These are phyloP conservation scores for Geococcyx californianus DNA, from an alignment of 2,113 vertebrate species.

Conservation along the genomic window DNA sequence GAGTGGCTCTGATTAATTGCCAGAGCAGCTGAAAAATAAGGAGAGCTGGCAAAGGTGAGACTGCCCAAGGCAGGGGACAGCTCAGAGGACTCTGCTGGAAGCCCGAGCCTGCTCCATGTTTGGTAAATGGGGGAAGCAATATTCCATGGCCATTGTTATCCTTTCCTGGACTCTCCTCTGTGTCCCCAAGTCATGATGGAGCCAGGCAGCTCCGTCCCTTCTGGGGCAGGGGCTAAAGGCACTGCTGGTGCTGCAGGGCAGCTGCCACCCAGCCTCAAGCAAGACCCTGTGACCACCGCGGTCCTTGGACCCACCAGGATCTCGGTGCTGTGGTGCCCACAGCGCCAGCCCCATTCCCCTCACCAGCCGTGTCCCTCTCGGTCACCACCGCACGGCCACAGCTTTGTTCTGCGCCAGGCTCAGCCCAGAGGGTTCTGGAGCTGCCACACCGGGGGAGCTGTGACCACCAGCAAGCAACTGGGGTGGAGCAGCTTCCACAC, in stretches of 20 bases:
- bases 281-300: accelerated
- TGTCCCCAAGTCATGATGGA: accelerated
- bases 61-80: not conserved
- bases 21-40: constrained; percentile 37
- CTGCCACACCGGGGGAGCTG: not conserved
- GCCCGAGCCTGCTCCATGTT: not conserved
- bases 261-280: too few relatives aligned
- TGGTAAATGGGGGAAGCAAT: accelerated
- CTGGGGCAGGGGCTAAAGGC: not conserved
- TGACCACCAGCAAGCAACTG: not conserved
- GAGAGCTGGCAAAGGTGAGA: not conserved
- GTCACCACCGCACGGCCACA: not conserved
- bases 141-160: accelerated
- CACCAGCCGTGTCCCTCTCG: not conserved
- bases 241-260: not conserved
- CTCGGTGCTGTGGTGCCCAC: accelerated
- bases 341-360: accelerated
- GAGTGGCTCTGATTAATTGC: constrained; percentile 55
- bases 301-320: too few relatives aligned
- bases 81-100: not conserved
- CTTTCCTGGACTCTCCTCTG: not conserved
- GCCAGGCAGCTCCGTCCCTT: accelerated
- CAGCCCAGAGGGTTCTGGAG: not conserved
- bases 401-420: not conserved
- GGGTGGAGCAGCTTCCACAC: not conserved